phyloP scores from a whole-genome alignment of 2,113 vertebrate genomes.

The Corythornis cristatus region DNA sequence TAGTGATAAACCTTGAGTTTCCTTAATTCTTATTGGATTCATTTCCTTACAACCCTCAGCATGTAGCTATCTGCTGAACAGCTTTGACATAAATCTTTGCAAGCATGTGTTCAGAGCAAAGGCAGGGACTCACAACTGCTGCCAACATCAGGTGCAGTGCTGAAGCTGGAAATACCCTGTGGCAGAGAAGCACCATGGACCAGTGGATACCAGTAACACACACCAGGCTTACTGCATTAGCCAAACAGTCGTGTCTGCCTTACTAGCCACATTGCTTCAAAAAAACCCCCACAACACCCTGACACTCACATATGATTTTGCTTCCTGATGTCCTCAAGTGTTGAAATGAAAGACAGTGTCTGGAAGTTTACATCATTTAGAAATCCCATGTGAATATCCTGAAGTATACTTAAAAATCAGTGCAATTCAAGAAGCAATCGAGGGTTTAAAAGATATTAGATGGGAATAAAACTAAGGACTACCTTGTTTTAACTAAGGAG shows the following conservation, averaged over 20 bases:
- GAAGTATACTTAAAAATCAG: slow-evolving; percentile 60
- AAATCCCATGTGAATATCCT: slow-evolving; percentile 66
- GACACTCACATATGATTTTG: slow-evolving; percentile 47
- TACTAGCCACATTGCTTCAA: neutral
- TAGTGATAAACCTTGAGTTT: neutral
- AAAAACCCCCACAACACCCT: rapidly evolving
- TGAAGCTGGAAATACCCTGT: neutral
- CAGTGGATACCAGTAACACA: neutral
- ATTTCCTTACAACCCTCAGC: neutral
- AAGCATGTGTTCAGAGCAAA: neutral
- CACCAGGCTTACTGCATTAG: neutral
- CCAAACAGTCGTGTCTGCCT: neutral
- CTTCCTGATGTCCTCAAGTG: slow-evolving; percentile 43
- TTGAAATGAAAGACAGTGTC: slow-evolving; percentile 57
- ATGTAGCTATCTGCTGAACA: neutral
- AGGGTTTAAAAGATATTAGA: slow-evolving; percentile 27
- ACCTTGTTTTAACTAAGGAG: neutral
- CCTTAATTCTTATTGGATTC: neutral
- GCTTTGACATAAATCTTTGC: neutral
- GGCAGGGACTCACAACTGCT: neutral
- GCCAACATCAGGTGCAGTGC: neutral
- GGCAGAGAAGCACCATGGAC: neutral
- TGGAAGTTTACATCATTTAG: slow-evolving; percentile 59
- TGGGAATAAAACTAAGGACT: slow-evolving; percentile 8
- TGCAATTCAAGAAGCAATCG: slow-evolving; percentile 55